Conservation (phyloP, 2,888 invertebrate genomes). For the Polymixis flavicincta region DNA sequence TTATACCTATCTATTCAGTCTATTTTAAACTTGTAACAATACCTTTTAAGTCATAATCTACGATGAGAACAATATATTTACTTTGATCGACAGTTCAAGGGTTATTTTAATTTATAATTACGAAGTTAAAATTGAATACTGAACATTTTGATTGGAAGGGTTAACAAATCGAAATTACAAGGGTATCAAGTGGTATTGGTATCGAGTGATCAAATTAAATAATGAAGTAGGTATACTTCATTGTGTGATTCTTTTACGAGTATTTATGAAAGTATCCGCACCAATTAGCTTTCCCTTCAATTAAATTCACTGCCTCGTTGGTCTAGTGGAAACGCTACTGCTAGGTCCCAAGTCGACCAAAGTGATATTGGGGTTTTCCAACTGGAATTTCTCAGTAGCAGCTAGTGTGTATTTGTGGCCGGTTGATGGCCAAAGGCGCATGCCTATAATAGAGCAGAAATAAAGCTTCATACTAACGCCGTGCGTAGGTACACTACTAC, state of each 20-base stretch:
- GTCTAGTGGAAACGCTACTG: no score
- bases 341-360: no score
- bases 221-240: not conserved
- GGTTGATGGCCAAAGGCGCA: no score
- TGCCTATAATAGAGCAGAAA: no score
- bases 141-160: constrained; percentile 6
- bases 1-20: not conserved
- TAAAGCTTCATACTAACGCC: no score
- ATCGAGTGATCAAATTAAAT: not conserved
- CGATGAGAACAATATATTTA: not conserved
- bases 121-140: constrained; percentile 12
- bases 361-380: no score
- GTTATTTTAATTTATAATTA: not conserved
- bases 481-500: no score
- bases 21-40: not conserved
- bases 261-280: no score
- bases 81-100: not conserved
- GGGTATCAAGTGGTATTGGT: not conserved
- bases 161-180: constrained; percentile 1
- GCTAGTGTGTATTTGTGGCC: no score
- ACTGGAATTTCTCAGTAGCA: no score
- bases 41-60: not conserved
- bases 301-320: no score
- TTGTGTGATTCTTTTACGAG: not conserved
- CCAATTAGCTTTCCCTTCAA: no score